These are phyloP conservation scores for Zaprionus vittiger DNA, from an alignment of 1,140 invertebrate genomes.

Conservation along the genomic window DNA sequence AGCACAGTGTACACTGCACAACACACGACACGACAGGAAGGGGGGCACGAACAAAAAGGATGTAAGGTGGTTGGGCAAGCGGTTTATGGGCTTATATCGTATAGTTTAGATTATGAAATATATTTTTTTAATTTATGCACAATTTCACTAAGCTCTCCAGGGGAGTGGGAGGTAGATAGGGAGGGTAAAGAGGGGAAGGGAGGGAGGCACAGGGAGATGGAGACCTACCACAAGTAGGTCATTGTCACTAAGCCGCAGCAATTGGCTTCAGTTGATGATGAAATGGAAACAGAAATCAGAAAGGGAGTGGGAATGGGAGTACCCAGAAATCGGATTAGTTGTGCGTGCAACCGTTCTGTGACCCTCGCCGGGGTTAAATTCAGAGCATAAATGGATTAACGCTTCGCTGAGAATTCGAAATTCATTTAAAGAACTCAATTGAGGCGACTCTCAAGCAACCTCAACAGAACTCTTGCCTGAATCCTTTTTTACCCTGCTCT, in stretches of 20 bases:
- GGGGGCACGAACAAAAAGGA: constrained; percentile 1
- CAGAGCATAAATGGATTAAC: constrained; percentile 70
- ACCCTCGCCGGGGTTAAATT: constrained; percentile 41
- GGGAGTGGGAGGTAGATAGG: neutral
- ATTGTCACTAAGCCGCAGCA: constrained; percentile 72
- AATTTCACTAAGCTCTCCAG: constrained; percentile 49
- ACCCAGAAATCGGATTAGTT: constrained; percentile 68
- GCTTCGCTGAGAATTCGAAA: constrained; percentile 76
- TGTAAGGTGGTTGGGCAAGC: constrained; percentile 51
- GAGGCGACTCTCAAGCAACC: constrained; percentile 22
- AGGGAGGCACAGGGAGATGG: neutral
- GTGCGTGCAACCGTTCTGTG: constrained; percentile 67
- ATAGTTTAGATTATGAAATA: constrained; percentile 68
- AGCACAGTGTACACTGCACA: constrained; percentile 46
- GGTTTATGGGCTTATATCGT: constrained; percentile 55
- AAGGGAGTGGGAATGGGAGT: constrained; percentile 13
- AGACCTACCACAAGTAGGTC: constrained; percentile 62
- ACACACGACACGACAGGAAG: neutral
- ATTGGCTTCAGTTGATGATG: constrained; percentile 43
- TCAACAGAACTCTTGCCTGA: constrained; percentile 47
- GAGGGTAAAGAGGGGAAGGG: neutral
- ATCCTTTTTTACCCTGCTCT: neutral
- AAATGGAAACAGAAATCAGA: neutral
- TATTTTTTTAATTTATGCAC: constrained; percentile 80
- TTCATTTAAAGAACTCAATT: constrained; percentile 67